These are phyloP conservation scores for Ceyx melanurus DNA, from an alignment of 2,113 vertebrate species.

Conservation along the genomic window DNA sequence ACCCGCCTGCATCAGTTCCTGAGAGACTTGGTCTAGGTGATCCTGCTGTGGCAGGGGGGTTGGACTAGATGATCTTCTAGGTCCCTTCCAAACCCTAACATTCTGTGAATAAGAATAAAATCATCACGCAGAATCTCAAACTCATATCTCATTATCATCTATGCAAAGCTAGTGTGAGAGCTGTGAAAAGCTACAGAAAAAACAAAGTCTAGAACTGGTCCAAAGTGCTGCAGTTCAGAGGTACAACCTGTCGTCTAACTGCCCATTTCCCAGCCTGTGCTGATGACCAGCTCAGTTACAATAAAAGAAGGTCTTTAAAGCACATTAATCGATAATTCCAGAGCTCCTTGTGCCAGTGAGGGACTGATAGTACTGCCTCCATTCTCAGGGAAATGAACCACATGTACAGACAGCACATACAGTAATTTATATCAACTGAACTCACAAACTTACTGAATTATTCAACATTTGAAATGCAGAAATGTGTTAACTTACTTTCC, in stretches of 20 bases:
- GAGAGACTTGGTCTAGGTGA: no score
- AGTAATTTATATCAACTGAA: conserved; percentile 8
- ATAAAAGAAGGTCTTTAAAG: neutral
- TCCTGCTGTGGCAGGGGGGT: no score
- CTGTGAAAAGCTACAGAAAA: neutral
- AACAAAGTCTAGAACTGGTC: neutral
- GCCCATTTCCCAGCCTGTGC: neutral
- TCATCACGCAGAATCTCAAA: neutral
- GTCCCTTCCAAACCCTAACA: no score
- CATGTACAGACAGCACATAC: neutral
- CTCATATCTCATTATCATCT: neutral
- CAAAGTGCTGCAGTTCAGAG: neutral
- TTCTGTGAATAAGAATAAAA: neutral
- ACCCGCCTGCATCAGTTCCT: no score
- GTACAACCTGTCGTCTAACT: neutral
- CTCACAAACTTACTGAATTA: conserved; percentile 15
- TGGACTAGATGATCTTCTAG: no score
- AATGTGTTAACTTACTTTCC: neutral
- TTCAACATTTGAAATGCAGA: neutral
- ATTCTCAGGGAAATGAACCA: conserved; percentile 18
- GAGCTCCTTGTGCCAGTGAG: neutral
- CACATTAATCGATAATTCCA: conserved; percentile 12
- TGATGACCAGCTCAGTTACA: neutral
- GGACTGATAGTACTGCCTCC: neutral
- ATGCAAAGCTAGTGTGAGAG: neutral